These are phyloP conservation scores for Polietes domitor DNA, from an alignment of 2,888 invertebrate species.

Conservation along the genomic window DNA sequence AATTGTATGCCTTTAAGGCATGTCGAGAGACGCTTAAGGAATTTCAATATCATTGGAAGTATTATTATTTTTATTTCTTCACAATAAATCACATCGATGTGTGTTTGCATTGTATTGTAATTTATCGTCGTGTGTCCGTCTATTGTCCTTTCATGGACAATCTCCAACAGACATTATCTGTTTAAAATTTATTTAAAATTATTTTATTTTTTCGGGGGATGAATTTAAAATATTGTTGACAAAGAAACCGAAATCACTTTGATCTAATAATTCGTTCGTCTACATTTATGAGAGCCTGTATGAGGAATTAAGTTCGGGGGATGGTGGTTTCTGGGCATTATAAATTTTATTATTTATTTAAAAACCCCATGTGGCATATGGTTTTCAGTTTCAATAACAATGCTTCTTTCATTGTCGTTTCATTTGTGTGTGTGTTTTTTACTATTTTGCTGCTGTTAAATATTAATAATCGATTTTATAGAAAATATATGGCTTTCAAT, in stretches of 20 bases:
- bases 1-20: too few relatives aligned
- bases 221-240: conserved; percentile 5
- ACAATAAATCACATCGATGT: too few relatives aligned
- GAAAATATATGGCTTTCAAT: conserved; percentile 41
- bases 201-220: background rate
- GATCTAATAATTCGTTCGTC: background rate
- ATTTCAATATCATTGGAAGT: too few relatives aligned
- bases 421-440: background rate
- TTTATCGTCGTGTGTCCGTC: background rate
- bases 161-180: conserved; percentile 12
- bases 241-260: background rate
- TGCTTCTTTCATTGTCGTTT: conserved; percentile 12
- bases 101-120: too few relatives aligned
- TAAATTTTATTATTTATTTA: conserved; percentile 21
- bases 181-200: conserved; percentile 1
- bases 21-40: too few relatives aligned
- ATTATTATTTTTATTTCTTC: too few relatives aligned
- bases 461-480: conserved; percentile 38
- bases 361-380: conserved; percentile 32
- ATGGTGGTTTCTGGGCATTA: background rate
- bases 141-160: background rate
- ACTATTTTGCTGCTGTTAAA: conserved; percentile 2
- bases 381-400: conserved; percentile 38
- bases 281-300: background rate
- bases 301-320: background rate